phyloP scores from a whole-genome alignment of 2,797 vertebrate genomes.

The Ptychobarbus kaznakovi region DNA sequence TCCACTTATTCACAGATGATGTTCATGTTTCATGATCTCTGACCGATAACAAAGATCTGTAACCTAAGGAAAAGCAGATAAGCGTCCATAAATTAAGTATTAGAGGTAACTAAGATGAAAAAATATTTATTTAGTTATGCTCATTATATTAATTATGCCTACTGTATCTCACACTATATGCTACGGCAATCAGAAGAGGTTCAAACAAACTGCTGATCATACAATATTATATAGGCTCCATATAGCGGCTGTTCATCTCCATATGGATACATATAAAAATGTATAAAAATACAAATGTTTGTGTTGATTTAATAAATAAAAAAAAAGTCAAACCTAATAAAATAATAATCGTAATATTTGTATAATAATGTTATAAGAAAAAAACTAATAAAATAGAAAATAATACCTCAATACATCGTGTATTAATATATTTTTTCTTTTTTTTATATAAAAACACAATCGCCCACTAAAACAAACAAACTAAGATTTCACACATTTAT shows the following conservation, averaged over 20 bases:
- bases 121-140: slow-evolving; percentile 3
- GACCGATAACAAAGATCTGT: background rate
- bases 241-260: background rate
- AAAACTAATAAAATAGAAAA: background rate
- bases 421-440: background rate
- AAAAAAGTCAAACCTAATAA: background rate
- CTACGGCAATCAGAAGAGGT: background rate
- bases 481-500: background rate
- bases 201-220: background rate
- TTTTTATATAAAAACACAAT: slow-evolving; percentile 14
- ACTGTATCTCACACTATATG: background rate
- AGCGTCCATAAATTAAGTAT: background rate
- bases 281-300: background rate
- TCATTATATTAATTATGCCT: background rate
- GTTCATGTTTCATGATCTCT: background rate
- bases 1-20: background rate
- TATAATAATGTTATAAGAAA: background rate
- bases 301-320: background rate
- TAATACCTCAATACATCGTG: background rate
- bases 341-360: background rate
- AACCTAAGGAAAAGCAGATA: slow-evolving; percentile 20
- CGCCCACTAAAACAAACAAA: background rate
- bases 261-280: background rate
- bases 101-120: background rate
- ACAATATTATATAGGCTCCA: background rate